A percentile compares a stretch with the other conserved stretches of the same genome.
These are phyloP conservation scores for Eulacestoma nigropectus DNA, from an alignment of 2,113 vertebrate genomes.

Conservation along the genomic window DNA sequence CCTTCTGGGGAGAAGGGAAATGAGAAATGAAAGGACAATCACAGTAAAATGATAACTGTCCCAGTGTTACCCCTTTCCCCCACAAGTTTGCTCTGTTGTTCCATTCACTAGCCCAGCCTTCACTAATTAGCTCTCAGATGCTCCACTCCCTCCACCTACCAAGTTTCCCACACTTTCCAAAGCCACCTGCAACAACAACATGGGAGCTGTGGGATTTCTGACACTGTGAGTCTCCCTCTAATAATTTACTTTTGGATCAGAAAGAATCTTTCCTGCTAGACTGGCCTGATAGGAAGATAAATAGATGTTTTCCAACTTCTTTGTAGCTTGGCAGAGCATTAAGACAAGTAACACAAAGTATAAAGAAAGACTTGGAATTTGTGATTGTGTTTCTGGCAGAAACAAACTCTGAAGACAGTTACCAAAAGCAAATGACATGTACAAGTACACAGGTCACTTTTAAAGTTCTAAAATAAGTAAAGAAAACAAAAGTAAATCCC, in stretches of 20 bases:
- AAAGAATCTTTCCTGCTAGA: slow-evolving; percentile 7
- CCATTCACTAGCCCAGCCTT: background rate
- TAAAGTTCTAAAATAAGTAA: background rate
- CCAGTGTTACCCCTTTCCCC: background rate
- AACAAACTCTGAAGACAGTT: background rate
- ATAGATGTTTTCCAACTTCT: slow-evolving; percentile 16
- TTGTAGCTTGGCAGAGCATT: background rate
- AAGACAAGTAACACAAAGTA: background rate
- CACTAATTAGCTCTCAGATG: background rate
- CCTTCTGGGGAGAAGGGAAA: background rate
- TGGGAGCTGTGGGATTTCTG: slow-evolving; percentile 6
- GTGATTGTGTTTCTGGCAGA: background rate
- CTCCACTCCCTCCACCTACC: slow-evolving; percentile 24
- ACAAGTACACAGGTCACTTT: background rate
- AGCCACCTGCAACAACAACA: slow-evolving; percentile 43
- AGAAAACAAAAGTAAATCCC: background rate
- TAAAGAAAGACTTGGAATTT: background rate
- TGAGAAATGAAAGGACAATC: background rate
- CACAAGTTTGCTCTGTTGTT: background rate
- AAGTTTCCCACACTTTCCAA: background rate
- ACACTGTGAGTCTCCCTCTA: background rate
- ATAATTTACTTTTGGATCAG: slow-evolving; percentile 1
- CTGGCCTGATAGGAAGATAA: background rate
- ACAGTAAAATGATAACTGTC: background rate
- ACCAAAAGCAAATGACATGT: background rate